Base-by-base conservation (phyloP, 2,888 invertebrate genomes). In the Lingula anatina region DNA sequence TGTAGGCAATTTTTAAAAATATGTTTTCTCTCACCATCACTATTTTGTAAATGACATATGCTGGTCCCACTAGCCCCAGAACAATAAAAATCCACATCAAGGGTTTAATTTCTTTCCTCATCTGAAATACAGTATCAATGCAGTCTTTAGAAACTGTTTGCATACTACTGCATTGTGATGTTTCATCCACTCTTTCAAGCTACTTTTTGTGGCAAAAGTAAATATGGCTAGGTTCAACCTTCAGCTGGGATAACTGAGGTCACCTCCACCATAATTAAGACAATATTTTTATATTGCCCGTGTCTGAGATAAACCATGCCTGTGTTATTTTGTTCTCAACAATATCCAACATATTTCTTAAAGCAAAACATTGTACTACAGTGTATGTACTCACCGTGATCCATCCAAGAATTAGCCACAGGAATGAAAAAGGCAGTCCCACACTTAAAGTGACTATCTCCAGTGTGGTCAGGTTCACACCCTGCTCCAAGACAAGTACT, bases 341-440 rank as follows among this genome's bases (percentile, higher is more conserved):
- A 18, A 38, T 31, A 15, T 9, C 20, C 20, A n/a, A 3, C 36
- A 36, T 36, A 5, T 36, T 36, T 18, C n/a, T 5, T 15, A 18
- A 23, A 4, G n/a, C 15, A 40, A 2, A 15, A 40, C 15, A 18
- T 39, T 40, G 18, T 4, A n/a, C 15, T 26, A 15, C 9, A 7
- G 7, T 23, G 15, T 9, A 18, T 43, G 15, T 28, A 54, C 67
- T 59, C 55, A 71, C 71, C 51, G 59, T 55, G 41, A 65, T 27
- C 65, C 65, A 68, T 21, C 71, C 71, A 18, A 65, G 50, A 3
- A 67, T 42, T 35, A 57, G 59, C 69, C 68, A 69, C 15, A 62
- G n/a, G 5, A 70, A 31, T 0, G 69, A 65, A 49, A 60, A 67
- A 4, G 68, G 67, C n/a, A 70, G 50, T 55, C 70, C 71, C 38